Evolutionary conservation across 2,797 vertebrate genomes (phyloP), one percentile per base, ranked within the genome.

Genomic region (Microhierax caerulescens): DNA sequence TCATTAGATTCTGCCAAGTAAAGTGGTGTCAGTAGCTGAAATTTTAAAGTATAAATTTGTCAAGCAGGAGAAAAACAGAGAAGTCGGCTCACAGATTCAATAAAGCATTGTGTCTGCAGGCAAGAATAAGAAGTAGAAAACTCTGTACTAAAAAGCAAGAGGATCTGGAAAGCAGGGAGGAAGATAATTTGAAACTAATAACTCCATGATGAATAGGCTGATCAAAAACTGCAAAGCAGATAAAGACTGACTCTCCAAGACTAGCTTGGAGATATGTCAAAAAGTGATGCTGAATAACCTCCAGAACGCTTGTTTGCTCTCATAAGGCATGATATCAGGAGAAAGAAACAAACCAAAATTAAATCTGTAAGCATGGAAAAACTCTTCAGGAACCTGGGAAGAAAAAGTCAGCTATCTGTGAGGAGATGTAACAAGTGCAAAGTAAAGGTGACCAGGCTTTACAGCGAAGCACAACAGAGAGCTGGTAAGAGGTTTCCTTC

Each of bases 1-100:
- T 21, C 0, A 1, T 54, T 84, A 57, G 41, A 81, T 88, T 75
- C 70, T 93, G 69, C 73, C 77, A 82, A 76, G 59, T 28, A 57
- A 91, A 86, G n/a, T 25, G 32, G 45, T 93, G 77, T 82, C 90
- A 65, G 61, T 20, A 96, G 73, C 65, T 88, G 77, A 74, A 93
- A 88, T 81, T 94, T 92, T 47, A 54, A 54, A 76, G 48, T 37
- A 72, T 27, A 69, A 41, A 82, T 89, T 78, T 87, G 90, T 86
- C 80, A 93, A 90, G 63, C 51, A n/a, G 73, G 43, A 95, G 73
- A 81, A 96, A 91, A 97, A 54, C 69, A 37, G 63, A 81, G 59
- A 88, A 86, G 73, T 37, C 61, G 19, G n/a, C 54, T 81, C 54
- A 73, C 50, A 79, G 47, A 93, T 67, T 63, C 88, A 88, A 93